phyloP scores from a whole-genome alignment of 2,113 vertebrate genomes.

The Atlantisia rogersi region DNA sequence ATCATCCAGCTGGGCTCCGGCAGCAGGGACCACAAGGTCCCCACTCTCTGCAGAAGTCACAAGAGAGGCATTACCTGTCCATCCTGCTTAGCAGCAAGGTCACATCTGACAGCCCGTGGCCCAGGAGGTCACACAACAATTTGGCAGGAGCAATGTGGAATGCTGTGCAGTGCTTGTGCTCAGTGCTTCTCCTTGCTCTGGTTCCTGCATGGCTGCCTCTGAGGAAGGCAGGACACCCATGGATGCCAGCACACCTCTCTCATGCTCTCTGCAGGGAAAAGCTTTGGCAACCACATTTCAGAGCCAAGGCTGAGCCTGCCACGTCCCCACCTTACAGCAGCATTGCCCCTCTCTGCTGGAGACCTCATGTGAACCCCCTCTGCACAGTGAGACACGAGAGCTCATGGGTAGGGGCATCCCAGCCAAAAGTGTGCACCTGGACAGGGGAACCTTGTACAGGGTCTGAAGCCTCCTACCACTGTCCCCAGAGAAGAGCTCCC shows the following conservation, averaged over 20 bases:
- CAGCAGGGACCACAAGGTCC: neutral
- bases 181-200: neutral
- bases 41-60: neutral
- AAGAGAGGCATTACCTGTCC: neutral
- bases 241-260: neutral
- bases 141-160: neutral
- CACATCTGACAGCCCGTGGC: neutral
- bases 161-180: neutral
- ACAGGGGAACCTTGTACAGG: neutral
- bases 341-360: neutral
- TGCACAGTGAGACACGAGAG: accelerated
- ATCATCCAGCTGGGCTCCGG: neutral
- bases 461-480: neutral
- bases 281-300: neutral
- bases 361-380: neutral
- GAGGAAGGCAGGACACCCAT: neutral
- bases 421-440: neutral
- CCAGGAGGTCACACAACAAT: neutral
- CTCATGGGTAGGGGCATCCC: neutral
- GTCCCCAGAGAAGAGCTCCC: neutral
- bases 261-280: neutral
- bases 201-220: neutral
- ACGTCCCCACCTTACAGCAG: neutral
- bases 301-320: neutral
- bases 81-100: neutral